These are phyloP conservation scores for Passerina amoena DNA, from an alignment of 2,113 vertebrate genomes.

Conservation along the genomic window DNA sequence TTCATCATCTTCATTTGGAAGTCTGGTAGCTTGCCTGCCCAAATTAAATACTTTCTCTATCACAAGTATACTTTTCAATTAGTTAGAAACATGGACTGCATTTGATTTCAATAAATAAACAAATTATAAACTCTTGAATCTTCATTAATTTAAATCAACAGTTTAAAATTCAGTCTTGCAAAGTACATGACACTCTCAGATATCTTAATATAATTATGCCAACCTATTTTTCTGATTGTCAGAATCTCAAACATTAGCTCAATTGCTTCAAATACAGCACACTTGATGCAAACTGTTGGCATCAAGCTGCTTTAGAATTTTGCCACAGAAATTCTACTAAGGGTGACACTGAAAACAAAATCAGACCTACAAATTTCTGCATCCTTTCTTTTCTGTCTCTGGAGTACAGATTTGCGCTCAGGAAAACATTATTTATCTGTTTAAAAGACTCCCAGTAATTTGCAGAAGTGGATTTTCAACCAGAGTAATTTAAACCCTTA, in stretches of 20 bases:
- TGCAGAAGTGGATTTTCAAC: neutral
- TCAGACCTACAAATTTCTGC: neutral
- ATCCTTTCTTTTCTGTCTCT: neutral
- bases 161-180: conserved; percentile 60
- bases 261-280: neutral
- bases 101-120: conserved; percentile 67
- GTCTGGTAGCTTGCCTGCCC: conserved; percentile 64
- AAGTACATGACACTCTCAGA: conserved; percentile 49
- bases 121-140: conserved; percentile 58
- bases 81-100: conserved; percentile 64
- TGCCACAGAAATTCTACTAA: neutral
- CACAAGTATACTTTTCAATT: conserved; percentile 66
- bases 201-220: conserved; percentile 62
- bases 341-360: neutral
- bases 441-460: neutral
- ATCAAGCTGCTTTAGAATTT: neutral
- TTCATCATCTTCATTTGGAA: conserved; percentile 78
- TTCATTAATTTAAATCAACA: conserved; percentile 64
- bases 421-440: neutral
- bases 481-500: neutral
- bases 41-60: conserved; percentile 73
- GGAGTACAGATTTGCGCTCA: neutral
- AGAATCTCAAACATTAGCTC: conserved; percentile 29
- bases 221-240: conserved; percentile 34
- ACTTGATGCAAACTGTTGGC: neutral